phyloP scores from a whole-genome alignment of 2,113 vertebrate genomes.

The Dipodomys merriami region DNA sequence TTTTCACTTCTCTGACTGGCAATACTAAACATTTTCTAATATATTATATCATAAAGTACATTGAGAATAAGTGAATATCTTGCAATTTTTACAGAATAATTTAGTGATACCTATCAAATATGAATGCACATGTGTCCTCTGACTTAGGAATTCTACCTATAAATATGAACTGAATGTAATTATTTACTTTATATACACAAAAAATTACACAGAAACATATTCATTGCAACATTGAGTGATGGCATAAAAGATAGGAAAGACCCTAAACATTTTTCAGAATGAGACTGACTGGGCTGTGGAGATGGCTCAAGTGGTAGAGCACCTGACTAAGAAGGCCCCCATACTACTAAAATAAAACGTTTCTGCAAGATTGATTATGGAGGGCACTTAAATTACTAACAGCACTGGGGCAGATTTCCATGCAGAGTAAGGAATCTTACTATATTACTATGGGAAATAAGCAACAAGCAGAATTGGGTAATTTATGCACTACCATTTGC shows the following conservation, averaged over 20 bases:
- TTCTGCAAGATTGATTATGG: not conserved
- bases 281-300: not conserved
- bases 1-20: not conserved
- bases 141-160: constrained; percentile 17
- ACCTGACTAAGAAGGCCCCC: too few relatives aligned
- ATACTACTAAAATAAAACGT: too few relatives aligned
- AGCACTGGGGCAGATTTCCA: not conserved
- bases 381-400: not conserved
- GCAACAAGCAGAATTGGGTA: constrained; percentile 13
- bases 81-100: not conserved
- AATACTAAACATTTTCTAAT: constrained; percentile 10
- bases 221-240: not conserved
- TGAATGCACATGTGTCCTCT: not conserved
- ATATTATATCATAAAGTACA: not conserved
- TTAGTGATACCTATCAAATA: not conserved
- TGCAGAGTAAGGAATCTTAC: not conserved
- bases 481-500: not conserved
- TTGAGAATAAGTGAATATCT: not conserved
- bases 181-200: not conserved
- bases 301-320: too few relatives aligned
- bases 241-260: constrained; percentile 16
- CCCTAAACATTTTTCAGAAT: not conserved
- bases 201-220: constrained; percentile 4
- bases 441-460: not conserved
- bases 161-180: not conserved